Evolutionary conservation across 2,888 invertebrate species (phyloP).

Genomic region (Steinernema hermaphroditum): DNA sequence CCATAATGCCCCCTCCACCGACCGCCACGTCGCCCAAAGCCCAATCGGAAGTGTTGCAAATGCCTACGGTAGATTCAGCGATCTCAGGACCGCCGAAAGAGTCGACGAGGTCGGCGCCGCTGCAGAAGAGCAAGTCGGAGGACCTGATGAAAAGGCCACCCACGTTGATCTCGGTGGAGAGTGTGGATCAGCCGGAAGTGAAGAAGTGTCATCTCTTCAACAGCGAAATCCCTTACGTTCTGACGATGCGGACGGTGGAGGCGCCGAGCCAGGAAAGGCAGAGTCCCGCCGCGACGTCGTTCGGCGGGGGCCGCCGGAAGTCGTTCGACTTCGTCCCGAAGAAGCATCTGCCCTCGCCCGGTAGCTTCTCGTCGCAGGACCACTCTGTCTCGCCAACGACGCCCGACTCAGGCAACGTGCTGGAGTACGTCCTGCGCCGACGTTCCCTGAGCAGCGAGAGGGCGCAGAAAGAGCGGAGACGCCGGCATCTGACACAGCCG

Average conservation of each 20-base stretch:
- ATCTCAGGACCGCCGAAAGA: not conserved
- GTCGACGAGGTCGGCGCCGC: not conserved
- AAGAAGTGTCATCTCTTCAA: slow-evolving; percentile 52
- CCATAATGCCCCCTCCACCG: not conserved
- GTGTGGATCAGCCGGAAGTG: slow-evolving; percentile 59
- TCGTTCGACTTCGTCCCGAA: slow-evolving; percentile 61
- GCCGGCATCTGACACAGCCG: slow-evolving; percentile 65
- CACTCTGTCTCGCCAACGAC: slow-evolving; percentile 64
- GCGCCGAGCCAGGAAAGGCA: not conserved
- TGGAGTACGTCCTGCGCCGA: slow-evolving; percentile 59
- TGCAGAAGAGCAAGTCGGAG: slow-evolving; percentile 34
- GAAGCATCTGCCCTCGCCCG: slow-evolving; percentile 63
- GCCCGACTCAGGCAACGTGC: slow-evolving; percentile 57
- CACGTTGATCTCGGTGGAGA: slow-evolving; percentile 61
- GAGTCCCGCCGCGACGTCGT: not conserved
- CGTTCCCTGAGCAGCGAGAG: slow-evolving; percentile 58
- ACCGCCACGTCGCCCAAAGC: not conserved
- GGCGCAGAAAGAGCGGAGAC: slow-evolving; percentile 37
- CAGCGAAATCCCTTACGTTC: slow-evolving; percentile 62
- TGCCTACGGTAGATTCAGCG: slow-evolving; percentile 19
- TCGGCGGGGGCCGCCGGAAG: slow-evolving; percentile 45
- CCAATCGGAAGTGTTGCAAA: slow-evolving; percentile 9
- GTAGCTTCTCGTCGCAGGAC: slow-evolving; percentile 64
- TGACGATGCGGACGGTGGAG: slow-evolving; percentile 63
- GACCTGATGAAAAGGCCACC: slow-evolving; percentile 39